A percentile compares a stretch with the other conserved stretches of the same genome.
phyloP scores from a whole-genome alignment of 2,888 invertebrate species.

The Hemithea aestivaria region DNA sequence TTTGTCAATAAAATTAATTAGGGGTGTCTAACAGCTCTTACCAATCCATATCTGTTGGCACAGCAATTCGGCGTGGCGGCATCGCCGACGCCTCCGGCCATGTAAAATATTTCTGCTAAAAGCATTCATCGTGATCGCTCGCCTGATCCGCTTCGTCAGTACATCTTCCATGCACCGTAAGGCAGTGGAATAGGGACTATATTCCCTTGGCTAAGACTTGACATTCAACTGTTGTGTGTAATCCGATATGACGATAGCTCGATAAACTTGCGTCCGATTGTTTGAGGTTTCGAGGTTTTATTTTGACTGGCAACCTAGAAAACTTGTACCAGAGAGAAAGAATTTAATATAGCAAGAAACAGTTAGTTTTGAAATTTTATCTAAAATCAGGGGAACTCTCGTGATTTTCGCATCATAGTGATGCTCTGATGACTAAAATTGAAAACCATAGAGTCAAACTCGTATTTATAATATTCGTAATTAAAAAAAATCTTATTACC shows the following conservation, averaged over 20 bases:
- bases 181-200: conserved; percentile 36
- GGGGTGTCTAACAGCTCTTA: conserved; percentile 41
- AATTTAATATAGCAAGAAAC: too few species aligned
- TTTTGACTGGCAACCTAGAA: conserved; percentile 41
- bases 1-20: not conserved
- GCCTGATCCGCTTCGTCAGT: conserved; percentile 61
- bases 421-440: too few species aligned
- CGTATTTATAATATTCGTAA: too few species aligned
- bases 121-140: conserved; percentile 76
- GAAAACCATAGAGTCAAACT: too few species aligned
- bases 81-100: conserved; percentile 65
- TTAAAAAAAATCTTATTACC: too few species aligned
- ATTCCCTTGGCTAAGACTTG: conserved; percentile 38
- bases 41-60: conserved; percentile 65
- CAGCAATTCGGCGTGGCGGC: conserved; percentile 67
- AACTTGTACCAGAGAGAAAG: conserved; percentile 22
- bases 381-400: too few species aligned
- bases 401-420: too few species aligned
- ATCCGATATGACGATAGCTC: conserved; percentile 67
- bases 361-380: too few species aligned
- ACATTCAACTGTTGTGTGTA: conserved; percentile 62
- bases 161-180: conserved; percentile 34
- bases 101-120: conserved; percentile 78
- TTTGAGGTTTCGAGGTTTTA: conserved; percentile 54
- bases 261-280: conserved; percentile 59